Percentiles rank a stretch among this genome's conserved stretches.
Conservation (phyloP, 2,888 invertebrate genomes). For the Heliconius erato region DNA sequence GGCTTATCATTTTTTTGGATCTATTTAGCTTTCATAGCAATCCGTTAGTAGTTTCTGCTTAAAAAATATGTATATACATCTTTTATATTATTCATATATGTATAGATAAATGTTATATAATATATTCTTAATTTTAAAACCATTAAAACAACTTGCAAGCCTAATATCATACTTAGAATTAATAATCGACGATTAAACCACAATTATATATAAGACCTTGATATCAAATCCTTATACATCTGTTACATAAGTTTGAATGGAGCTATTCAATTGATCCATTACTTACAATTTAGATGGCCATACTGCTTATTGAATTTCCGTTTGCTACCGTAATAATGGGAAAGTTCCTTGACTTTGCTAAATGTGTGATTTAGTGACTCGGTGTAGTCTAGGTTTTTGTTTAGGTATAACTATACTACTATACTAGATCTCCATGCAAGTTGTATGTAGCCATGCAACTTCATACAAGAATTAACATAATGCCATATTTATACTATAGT, state of each 20-base stretch:
- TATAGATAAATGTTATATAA: no score
- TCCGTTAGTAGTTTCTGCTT: no score
- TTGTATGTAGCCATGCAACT: no score
- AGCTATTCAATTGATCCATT: slow-evolving; percentile 27
- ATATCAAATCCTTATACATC: slow-evolving; percentile 19
- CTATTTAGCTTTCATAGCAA: no score
- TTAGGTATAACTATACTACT: background rate
- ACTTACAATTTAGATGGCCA: slow-evolving; percentile 24
- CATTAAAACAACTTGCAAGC: background rate
- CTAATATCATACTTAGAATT: background rate
- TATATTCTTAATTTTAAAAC: no score
- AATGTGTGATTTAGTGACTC: background rate
- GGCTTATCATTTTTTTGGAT: no score
- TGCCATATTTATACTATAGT: no score
- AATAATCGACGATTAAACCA: background rate
- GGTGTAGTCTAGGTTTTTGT: background rate
- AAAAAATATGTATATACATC: no score
- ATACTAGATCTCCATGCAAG: no score
- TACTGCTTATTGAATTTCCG: slow-evolving; percentile 33
- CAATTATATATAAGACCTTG: slow-evolving; percentile 9
- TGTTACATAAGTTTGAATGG: slow-evolving; percentile 21
- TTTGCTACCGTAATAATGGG: slow-evolving; percentile 9
- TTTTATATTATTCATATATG: no score
- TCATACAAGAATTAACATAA: no score
- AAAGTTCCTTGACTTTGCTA: slow-evolving; percentile 23